Percentiles rank a stretch among this genome's conserved stretches.
These are phyloP conservation scores for Acrobasis repandana DNA, from an alignment of 2,888 invertebrate species.

Conservation along the genomic window DNA sequence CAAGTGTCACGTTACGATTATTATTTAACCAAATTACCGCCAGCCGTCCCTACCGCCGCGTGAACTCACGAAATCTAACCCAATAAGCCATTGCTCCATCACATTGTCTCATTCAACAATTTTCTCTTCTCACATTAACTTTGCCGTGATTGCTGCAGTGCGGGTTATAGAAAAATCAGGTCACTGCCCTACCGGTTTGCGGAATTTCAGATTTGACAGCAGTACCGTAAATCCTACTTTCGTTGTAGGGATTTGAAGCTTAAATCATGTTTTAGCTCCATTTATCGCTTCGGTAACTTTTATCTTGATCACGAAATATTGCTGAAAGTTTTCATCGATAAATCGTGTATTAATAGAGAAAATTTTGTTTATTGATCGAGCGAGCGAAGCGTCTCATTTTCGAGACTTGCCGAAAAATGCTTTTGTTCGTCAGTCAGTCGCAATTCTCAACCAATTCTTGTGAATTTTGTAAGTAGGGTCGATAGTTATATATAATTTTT, in stretches of 20 bases:
- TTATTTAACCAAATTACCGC: slow-evolving; percentile 7
- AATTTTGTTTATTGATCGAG: too few relatives aligned
- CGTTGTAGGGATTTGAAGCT: slow-evolving; percentile 21
- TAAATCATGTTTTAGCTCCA: slow-evolving; percentile 2
- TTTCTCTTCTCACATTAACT: slow-evolving; percentile 43
- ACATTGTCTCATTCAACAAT: slow-evolving; percentile 39
- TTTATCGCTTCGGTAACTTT: slow-evolving; percentile 1
- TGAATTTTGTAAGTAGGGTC: too few relatives aligned
- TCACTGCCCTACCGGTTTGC: slow-evolving; percentile 47
- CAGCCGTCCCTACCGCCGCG: neutral
- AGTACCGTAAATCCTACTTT: slow-evolving; percentile 29
- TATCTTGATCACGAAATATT: neutral
- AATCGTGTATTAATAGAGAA: too few relatives aligned
- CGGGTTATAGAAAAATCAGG: slow-evolving; percentile 71
- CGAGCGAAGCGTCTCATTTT: too few relatives aligned
- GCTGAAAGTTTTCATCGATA: neutral
- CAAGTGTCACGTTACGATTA: slow-evolving; percentile 2
- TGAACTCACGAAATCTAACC: slow-evolving; percentile 25
- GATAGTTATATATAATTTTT: too few relatives aligned
- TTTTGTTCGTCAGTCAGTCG: too few relatives aligned
- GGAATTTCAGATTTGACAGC: slow-evolving; percentile 55
- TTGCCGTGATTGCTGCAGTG: slow-evolving; percentile 60
- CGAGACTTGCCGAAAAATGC: too few relatives aligned
- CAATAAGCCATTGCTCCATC: slow-evolving; percentile 36
- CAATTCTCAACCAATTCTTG: too few relatives aligned